Percentiles rank a stretch among this genome's conserved stretches.
phyloP scores from a whole-genome alignment of 2,888 invertebrate genomes.

The Oxycera nigricornis region DNA sequence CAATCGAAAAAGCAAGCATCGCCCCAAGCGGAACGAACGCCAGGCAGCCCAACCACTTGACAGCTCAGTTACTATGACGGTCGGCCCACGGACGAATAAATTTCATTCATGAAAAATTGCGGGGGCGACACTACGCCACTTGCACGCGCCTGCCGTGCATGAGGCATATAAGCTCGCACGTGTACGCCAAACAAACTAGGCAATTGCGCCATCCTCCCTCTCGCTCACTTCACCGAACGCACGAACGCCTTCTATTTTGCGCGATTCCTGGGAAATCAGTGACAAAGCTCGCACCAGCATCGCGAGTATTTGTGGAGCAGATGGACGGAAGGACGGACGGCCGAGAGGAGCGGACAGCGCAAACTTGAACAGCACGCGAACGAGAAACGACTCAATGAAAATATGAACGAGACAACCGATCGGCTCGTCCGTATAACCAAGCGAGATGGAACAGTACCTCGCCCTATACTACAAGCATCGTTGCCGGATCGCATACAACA shows the following conservation, averaged over 20 bases:
- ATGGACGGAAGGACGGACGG: too few relatives aligned
- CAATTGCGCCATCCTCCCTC: not conserved
- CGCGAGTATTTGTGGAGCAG: too few relatives aligned
- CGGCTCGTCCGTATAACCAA: not conserved
- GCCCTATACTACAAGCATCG: constrained; percentile 3
- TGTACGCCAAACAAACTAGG: not conserved
- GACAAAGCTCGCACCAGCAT: too few relatives aligned
- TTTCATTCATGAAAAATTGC: constrained; percentile 29
- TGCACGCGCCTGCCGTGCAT: not conserved
- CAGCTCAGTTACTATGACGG: constrained; percentile 24
- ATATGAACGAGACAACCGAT: not conserved
- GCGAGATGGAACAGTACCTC: not conserved
- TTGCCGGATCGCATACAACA: not conserved
- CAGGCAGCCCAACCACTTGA: constrained; percentile 8
- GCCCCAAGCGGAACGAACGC: not conserved
- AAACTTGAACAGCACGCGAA: too few relatives aligned
- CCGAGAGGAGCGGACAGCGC: too few relatives aligned
- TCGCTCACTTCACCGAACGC: too few relatives aligned
- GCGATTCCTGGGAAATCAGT: too few relatives aligned
- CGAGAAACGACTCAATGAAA: not conserved
- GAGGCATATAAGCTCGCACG: not conserved
- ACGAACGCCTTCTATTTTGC: too few relatives aligned
- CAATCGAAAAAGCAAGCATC: not conserved
- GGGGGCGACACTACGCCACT: not conserved
- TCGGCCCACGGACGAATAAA: constrained; percentile 17